Percentiles rank a stretch among this genome's conserved stretches.
phyloP scores from a whole-genome alignment of 2,797 vertebrate genomes.

The Spinus pinus region DNA sequence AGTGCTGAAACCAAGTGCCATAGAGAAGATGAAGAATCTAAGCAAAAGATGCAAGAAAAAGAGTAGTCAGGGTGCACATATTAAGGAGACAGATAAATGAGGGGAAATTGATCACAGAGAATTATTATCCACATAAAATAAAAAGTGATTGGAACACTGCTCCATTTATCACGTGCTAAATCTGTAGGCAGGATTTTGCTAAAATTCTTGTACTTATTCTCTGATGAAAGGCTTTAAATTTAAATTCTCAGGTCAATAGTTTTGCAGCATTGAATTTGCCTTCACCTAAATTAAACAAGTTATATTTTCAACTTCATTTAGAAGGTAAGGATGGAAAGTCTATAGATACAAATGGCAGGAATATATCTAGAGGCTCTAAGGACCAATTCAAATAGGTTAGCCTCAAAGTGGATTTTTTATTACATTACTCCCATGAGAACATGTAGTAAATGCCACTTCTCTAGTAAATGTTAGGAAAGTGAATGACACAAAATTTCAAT shows the following conservation, averaged over 20 bases:
- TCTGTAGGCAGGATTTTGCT: neutral
- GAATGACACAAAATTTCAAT: neutral
- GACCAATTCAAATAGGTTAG: neutral
- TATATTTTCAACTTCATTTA: constrained; percentile 16
- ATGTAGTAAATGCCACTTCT: neutral
- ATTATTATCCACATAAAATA: constrained; percentile 30
- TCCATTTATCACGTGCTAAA: neutral
- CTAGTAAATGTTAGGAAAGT: neutral
- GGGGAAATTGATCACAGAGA: constrained; percentile 1
- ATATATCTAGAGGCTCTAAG: neutral
- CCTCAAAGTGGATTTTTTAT: neutral
- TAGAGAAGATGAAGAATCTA: neutral
- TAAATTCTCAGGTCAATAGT: constrained; percentile 25
- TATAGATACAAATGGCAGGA: constrained; percentile 1
- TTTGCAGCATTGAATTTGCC: neutral
- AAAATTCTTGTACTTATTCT: neutral
- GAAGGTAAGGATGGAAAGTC: neutral
- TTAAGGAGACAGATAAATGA: neutral
- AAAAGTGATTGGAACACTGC: neutral
- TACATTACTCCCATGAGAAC: neutral
- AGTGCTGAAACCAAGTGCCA: neutral
- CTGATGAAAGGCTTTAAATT: neutral
- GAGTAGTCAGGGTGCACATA: neutral
- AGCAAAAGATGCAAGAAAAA: neutral
- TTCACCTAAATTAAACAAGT: constrained; percentile 15